Base-by-base conservation (phyloP, 2,113 vertebrate species). In the Leptocoma aspasia region DNA sequence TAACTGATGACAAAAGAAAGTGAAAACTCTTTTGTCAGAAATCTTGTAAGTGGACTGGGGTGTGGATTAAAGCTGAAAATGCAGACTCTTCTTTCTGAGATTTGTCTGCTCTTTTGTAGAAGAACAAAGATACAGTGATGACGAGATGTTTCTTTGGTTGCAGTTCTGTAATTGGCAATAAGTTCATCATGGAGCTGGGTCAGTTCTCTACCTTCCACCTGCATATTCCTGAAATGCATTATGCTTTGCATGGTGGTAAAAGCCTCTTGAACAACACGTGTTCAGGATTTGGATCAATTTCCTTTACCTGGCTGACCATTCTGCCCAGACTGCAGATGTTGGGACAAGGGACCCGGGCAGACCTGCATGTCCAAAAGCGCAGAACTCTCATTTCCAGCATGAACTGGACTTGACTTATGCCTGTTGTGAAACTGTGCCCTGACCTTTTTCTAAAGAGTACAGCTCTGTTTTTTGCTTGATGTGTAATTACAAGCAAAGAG, bases 1-100 rank as follows among this genome's bases (percentile, higher is more conserved):
- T 69, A 92, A 87, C 52, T 80, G 75, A 85, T 88, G 56, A 94
- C 76, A 88, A 94, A 95, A 90, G 79, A 82, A 87, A 66, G 60
- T 0, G 0, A 64, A 76, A 69, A 60, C 44, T 47, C 22, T 85
- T 87, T 17, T 53, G 60, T 92, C 49, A 73, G 42, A 39, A 85
- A 44, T 90, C 45, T 42, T 82, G 3, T 61, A 63, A 85, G n/a
- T 81, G 54, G 52, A 66, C 70, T 77, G 94, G 45, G 23, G 49
- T 91, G 86, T 82, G 44, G 45, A 39, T 56, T 88, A 44, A 94
- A 90, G 21, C 49, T 80, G 64, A 86, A 90, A 95, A n/a, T 45
- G 15, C 24, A 45, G 26, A 59, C 27, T 78, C 20, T 75, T 82
- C 16, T 88, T 57, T 42, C 39, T 41, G 37, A 61, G 23, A 18